Base-by-base conservation (phyloP, 2,113 vertebrate species). In the Pardalotus punctatus region DNA sequence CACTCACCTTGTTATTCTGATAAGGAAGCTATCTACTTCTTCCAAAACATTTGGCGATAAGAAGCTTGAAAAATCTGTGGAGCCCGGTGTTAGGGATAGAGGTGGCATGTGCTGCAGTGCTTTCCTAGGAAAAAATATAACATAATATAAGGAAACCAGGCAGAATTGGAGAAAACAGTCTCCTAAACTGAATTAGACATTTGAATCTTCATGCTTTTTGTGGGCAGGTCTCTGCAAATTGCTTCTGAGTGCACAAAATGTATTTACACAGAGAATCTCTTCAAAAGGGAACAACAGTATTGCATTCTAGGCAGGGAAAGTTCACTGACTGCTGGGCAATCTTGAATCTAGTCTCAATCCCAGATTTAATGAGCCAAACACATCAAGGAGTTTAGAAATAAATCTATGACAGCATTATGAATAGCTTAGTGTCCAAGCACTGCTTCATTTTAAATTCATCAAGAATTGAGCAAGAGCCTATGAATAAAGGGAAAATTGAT, bases 71-170 rank as follows among this genome's bases (percentile, higher is more conserved):
- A 99, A 98, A 87, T 99, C 99, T 2, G 99, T 98, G 67, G 99
- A 99, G 42, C 99, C 98, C 0, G 98, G 98, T 0, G 99, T 99
- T 11, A 99, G 98, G 40, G 99, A 99, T 10, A 99, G 95, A 2
- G 99, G 99, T 10, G 99, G 99, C 99, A 99, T 99, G 96, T 99
- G 99, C 40, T 98, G 98, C 90, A 99, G 97, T 53, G 99, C 99
- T 98, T 99, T 99, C 96, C 99, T 99, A 77, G 64, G 62, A 45
- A 73, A 78, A 45, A 61, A 64, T 3, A 22, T n/a, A 77, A 87
- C 3, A 11, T 2, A 35, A 35, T 35, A 42, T 70, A 74, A 97
- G 94, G 64, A 92, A 43, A 43, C 3, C 70, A 74, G 38, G 35
- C 9, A 65, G 38, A 82, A 61, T 3, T 9, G 14, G 38, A 92